A percentile compares a stretch with the other conserved stretches of the same genome.
Evolutionary conservation across 2,113 vertebrate species (phyloP).

Genomic region (Hippoglossus stenolepis): DNA sequence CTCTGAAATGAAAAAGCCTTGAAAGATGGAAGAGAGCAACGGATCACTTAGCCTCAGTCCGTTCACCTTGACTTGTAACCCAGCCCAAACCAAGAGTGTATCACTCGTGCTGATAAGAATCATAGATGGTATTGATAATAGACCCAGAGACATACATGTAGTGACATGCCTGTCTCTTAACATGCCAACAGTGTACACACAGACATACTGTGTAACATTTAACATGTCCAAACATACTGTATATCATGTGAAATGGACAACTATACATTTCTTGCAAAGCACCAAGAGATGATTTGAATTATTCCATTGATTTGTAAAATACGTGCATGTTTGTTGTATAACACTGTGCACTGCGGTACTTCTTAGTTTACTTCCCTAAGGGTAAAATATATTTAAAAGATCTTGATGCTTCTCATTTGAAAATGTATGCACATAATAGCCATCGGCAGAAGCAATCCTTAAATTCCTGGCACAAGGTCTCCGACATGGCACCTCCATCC

Average conservation of each 20-base stretch:
- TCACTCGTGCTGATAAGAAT: constrained; percentile 64
- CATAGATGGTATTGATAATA: constrained; percentile 63
- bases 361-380: not conserved
- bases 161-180: constrained; percentile 57
- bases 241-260: not conserved
- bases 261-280: too few species aligned
- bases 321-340: not conserved
- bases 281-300: not conserved
- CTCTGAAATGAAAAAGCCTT: constrained; percentile 73
- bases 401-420: constrained; percentile 4
- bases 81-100: constrained; percentile 52
- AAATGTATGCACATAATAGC: not conserved
- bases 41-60: constrained; percentile 54
- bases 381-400: constrained; percentile 12
- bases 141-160: constrained; percentile 46
- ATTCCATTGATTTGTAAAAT: not conserved
- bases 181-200: constrained; percentile 22
- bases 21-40: constrained; percentile 73
- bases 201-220: constrained; percentile 3
- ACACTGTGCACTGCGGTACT: too few species aligned
- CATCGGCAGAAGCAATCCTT: not conserved
- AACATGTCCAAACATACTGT: not conserved
- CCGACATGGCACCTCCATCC: not conserved
- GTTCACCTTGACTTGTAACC: constrained; percentile 56
- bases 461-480: not conserved